Conservation (phyloP, 2,888 invertebrate species). For the Xestia rhomboidea region DNA sequence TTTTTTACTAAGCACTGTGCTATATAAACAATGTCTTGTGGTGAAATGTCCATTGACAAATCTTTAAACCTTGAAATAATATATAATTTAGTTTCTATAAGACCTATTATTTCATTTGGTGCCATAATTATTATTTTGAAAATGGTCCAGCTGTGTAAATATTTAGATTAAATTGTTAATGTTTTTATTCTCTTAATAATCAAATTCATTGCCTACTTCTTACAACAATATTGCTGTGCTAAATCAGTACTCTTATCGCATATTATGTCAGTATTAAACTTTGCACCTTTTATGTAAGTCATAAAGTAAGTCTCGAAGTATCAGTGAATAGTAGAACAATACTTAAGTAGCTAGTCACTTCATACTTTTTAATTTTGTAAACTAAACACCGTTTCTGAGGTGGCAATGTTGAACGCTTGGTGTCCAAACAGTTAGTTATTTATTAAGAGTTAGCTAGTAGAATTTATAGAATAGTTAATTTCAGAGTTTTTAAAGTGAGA, state of each 20-base stretch:
- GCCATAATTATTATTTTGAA: constrained; percentile 77
- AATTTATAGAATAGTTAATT: constrained; percentile 68
- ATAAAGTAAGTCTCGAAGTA: constrained; percentile 65
- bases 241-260: constrained; percentile 56
- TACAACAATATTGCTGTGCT: constrained; percentile 59
- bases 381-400: constrained; percentile 58
- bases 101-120: constrained; percentile 75
- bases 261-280: constrained; percentile 71
- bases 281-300: constrained; percentile 67
- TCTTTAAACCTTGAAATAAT: constrained; percentile 30
- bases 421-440: constrained; percentile 69
- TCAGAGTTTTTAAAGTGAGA: constrained; percentile 65
- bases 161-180: constrained; percentile 67
- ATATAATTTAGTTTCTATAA: constrained; percentile 54
- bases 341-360: constrained; percentile 77
- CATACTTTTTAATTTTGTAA: constrained; percentile 64
- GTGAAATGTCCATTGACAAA: constrained; percentile 63
- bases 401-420: constrained; percentile 65
- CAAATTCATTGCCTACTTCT: constrained; percentile 60
- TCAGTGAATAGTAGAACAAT: constrained; percentile 67
- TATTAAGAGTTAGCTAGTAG: constrained; percentile 69
- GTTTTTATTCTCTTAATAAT: constrained; percentile 58
- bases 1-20: constrained; percentile 60
- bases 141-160: constrained; percentile 72
- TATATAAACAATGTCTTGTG: constrained; percentile 68